Evolutionary conservation across 2,888 invertebrate species (phyloP), one percentile per base, ranked within the genome.

Genomic region (Hyppa rectilinea): DNA sequence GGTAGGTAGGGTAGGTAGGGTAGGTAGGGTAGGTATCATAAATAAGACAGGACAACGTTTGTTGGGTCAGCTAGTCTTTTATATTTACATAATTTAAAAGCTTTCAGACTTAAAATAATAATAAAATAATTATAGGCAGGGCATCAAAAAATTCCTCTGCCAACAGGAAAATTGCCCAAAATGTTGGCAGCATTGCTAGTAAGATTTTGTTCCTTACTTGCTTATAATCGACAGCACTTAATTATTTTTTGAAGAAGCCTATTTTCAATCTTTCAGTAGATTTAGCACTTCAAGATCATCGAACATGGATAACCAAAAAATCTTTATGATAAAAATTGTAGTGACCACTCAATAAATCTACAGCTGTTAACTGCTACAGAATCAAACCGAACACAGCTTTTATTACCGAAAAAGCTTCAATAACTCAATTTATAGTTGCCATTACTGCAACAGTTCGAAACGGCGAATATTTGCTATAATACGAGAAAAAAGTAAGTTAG

Each of bases 401-500:
- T 78, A 14, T 47, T 50, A 36, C 14, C n/a, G 20, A 66, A 73
- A 69, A 70, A 31, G 10, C 34, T 49, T 61, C 53, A 59, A 78
- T 82, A 85, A 75, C 64, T 76, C 71, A 71, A 74, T 75, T 62
- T 52, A 75, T 68, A 68, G 71, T 68, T 59, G 40, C 59, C 47
- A 77, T 85, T 75, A 80, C 72, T 73, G 60, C 78, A 75, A 29
- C 85, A 80, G 75, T 76, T 43, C 65, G 71, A 82, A 86, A 87
- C 79, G 85, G 76, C 79, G 85, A 88, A 88, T 90, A 89, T 78
- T 71, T 87, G 83, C 76, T 87, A 85, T 90, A 89, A 89, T 90
- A 86, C 60, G 84, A 84, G 83, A 89, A 88, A 90, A 93, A 93
- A 90, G 87, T 90, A 86, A 88, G 88, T 89, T 87, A 85, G 84